Evolutionary conservation across 2,797 vertebrate genomes (phyloP).

Genomic region (Sebastes elongatus): DNA sequence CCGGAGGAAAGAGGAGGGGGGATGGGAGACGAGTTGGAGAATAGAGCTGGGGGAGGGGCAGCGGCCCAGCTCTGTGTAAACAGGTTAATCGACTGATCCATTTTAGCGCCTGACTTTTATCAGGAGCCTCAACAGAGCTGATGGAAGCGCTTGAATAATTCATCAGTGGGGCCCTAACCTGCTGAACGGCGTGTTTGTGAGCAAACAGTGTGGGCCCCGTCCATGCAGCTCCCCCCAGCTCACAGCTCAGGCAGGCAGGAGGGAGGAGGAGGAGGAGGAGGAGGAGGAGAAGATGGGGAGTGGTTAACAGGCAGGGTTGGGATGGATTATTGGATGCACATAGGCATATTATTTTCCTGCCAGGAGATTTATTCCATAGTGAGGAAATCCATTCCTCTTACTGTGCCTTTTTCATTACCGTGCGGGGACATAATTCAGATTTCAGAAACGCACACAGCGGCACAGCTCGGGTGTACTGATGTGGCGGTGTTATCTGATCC

Average conservation of each 20-base stretch:
- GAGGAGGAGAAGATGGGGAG: constrained; percentile 63
- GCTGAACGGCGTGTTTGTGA: constrained; percentile 81
- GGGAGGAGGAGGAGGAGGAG: not conserved
- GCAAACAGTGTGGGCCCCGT: constrained; percentile 81
- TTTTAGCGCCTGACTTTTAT: constrained; percentile 93
- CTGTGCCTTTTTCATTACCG: constrained; percentile 72
- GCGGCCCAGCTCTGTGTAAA: constrained; percentile 88
- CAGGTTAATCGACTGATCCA: constrained; percentile 95
- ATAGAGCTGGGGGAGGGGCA: constrained; percentile 59
- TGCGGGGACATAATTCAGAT: constrained; percentile 68
- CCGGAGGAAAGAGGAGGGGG: constrained; percentile 52
- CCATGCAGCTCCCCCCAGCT: constrained; percentile 60
- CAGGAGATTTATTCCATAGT: constrained; percentile 78
- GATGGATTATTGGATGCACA: constrained; percentile 81
- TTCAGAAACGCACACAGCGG: constrained; percentile 51
- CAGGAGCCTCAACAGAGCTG: constrained; percentile 89
- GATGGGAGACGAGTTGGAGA: constrained; percentile 47
- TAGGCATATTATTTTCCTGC: constrained; percentile 80
- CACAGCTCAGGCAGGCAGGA: constrained; percentile 18
- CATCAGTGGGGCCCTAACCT: constrained; percentile 89
- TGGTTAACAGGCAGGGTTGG: constrained; percentile 78
- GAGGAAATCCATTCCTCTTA: constrained; percentile 77
- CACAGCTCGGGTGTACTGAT: constrained; percentile 52
- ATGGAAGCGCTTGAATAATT: constrained; percentile 92
- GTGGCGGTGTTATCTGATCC: constrained; percentile 58